Conservation (phyloP, 2,888 invertebrate genomes). For the Himalopsyche anomala region DNA sequence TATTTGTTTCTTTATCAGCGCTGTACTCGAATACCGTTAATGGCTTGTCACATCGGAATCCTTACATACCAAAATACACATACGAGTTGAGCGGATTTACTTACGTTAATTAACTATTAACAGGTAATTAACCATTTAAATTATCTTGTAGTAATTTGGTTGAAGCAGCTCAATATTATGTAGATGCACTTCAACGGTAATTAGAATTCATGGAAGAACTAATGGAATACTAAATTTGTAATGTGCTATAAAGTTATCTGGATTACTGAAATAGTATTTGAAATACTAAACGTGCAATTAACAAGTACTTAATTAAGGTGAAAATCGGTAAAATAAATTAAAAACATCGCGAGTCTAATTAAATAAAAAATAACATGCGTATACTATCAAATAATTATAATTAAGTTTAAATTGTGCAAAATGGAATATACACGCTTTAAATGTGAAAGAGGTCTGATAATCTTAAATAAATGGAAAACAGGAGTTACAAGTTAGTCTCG, state of each 20-base stretch:
- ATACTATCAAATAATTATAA: too few species aligned
- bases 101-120: constrained; percentile 26
- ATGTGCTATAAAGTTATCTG: not conserved
- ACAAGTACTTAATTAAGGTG: too few species aligned
- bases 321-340: too few species aligned
- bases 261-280: not conserved
- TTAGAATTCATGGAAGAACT: not conserved
- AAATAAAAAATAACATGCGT: too few species aligned
- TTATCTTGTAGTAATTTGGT: not conserved
- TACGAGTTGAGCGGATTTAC: not conserved
- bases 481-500: too few species aligned
- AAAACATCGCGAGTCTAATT: too few species aligned
- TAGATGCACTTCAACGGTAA: not conserved
- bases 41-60: not conserved
- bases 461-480: too few species aligned
- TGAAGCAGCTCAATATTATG: not conserved
- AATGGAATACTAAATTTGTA: not conserved
- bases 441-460: too few species aligned
- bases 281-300: too few species aligned
- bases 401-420: too few species aligned
- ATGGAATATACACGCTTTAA: too few species aligned
- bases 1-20: not conserved
- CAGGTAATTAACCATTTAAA: constrained; percentile 30
- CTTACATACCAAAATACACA: not conserved
- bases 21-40: not conserved